Percentiles rank a stretch among this genome's conserved stretches.
These are phyloP conservation scores for Siniperca chuatsi DNA, from an alignment of 2,113 vertebrate species.

Conservation along the genomic window DNA sequence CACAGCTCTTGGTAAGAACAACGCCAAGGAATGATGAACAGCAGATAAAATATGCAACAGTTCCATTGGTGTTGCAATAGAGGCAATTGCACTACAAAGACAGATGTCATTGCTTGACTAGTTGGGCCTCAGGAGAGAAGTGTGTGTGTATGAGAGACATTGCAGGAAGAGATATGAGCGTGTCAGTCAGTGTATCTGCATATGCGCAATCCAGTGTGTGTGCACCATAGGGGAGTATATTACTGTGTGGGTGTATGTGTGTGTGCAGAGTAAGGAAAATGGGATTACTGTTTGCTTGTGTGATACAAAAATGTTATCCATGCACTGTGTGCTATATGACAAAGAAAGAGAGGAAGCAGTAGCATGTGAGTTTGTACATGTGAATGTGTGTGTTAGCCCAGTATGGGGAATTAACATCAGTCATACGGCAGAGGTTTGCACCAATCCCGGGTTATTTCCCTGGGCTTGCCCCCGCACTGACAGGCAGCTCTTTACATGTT, in stretches of 20 bases:
- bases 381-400: slow-evolving; percentile 35
- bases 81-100: slow-evolving; percentile 36
- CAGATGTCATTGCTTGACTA: slow-evolving; percentile 42
- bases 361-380: slow-evolving; percentile 33
- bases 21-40: slow-evolving; percentile 23
- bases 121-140: slow-evolving; percentile 26
- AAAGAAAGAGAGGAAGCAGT: slow-evolving; percentile 9
- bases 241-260: background rate
- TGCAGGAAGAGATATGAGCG: slow-evolving; percentile 10
- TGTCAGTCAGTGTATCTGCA: slow-evolving; percentile 28
- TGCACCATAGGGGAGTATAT: background rate
- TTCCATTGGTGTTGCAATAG: slow-evolving; percentile 21
- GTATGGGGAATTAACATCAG: slow-evolving; percentile 54
- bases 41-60: slow-evolving; percentile 12
- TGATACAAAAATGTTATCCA: slow-evolving; percentile 2
- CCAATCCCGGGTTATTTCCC: slow-evolving; percentile 67
- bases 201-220: slow-evolving; percentile 11
- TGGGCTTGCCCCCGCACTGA: slow-evolving; percentile 52
- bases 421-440: slow-evolving; percentile 47
- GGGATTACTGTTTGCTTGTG: slow-evolving; percentile 8
- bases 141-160: slow-evolving; percentile 14
- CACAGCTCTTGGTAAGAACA: background rate
- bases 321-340: slow-evolving; percentile 16
- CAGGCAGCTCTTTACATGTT: slow-evolving; percentile 72
- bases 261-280: background rate